Evolutionary conservation across 2,888 invertebrate genomes (phyloP).

Genomic region (Candidula unifasciata): DNA sequence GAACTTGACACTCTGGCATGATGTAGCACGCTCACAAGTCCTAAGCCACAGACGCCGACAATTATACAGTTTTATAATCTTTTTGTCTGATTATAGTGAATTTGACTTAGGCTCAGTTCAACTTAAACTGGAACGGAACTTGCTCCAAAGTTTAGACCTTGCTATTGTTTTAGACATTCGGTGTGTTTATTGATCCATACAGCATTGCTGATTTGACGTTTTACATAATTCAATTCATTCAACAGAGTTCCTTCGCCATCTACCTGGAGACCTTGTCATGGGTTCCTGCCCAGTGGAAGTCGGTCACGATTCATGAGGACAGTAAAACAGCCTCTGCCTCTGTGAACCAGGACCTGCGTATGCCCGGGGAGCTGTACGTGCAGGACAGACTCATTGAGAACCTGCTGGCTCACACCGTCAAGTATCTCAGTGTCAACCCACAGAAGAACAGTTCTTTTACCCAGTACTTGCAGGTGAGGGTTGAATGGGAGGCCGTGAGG

Average conservation of each 20-base stretch:
- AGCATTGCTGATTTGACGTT: too few species aligned
- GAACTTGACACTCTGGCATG: too few species aligned
- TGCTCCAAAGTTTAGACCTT: too few species aligned
- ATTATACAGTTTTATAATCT: too few species aligned
- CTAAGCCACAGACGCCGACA: too few species aligned
- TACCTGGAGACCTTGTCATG: constrained; percentile 64
- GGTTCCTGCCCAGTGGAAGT: constrained; percentile 66
- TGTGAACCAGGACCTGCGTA: constrained; percentile 9
- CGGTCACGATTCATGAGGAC: constrained; percentile 23
- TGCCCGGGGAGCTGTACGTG: constrained; percentile 53
- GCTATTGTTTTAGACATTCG: too few species aligned
- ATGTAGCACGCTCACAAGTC: too few species aligned
- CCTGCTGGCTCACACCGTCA: constrained; percentile 67
- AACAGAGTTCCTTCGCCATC: constrained; percentile 68
- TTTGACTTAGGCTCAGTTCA: too few species aligned
- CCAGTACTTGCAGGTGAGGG: constrained; percentile 55
- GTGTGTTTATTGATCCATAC: too few species aligned
- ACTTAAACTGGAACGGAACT: too few species aligned
- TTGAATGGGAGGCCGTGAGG: constrained; percentile 26
- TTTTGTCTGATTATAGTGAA: too few species aligned
- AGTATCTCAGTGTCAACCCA: constrained; percentile 62
- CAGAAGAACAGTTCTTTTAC: constrained; percentile 59
- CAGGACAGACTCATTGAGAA: constrained; percentile 56
- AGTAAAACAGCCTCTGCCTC: constrained; percentile 30
- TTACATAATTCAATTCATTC: too few species aligned